Evolutionary conservation across 2,113 vertebrate species (phyloP).

Genomic region (Lepidothrix coronata): DNA sequence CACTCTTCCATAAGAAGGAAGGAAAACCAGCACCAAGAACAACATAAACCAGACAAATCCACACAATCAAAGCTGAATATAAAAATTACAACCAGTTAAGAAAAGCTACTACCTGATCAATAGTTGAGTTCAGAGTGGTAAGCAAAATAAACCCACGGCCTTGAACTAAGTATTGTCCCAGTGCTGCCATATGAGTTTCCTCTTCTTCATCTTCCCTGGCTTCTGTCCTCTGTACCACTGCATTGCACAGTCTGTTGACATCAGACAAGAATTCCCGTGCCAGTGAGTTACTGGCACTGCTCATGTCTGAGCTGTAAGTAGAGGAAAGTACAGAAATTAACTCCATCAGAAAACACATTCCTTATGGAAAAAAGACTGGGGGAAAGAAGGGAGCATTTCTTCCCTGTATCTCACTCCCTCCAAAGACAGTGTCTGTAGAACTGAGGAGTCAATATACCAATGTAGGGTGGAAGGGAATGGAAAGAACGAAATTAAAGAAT

Average conservation of each 20-base stretch:
- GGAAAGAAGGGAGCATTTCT: background rate
- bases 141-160: conserved; percentile 92
- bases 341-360: background rate
- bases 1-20: background rate
- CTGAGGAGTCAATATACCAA: background rate
- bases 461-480: background rate
- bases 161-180: conserved; percentile 92
- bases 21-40: background rate
- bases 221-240: conserved; percentile 88
- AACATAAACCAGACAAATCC: background rate
- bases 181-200: conserved; percentile 91
- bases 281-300: conserved; percentile 92
- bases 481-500: background rate
- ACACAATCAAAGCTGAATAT: background rate
- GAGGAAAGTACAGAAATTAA: background rate
- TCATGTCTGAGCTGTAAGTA: conserved; percentile 91
- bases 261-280: conserved; percentile 96
- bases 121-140: conserved; percentile 87
- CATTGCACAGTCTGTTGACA: conserved; percentile 94
- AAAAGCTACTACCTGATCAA: conserved; percentile 85
- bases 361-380: background rate
- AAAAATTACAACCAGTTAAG: background rate
- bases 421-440: background rate
- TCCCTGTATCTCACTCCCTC: no score
- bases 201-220: conserved; percentile 90